Evolutionary conservation across 2,113 vertebrate genomes (phyloP).

Genomic region (Sapajus apella): DNA sequence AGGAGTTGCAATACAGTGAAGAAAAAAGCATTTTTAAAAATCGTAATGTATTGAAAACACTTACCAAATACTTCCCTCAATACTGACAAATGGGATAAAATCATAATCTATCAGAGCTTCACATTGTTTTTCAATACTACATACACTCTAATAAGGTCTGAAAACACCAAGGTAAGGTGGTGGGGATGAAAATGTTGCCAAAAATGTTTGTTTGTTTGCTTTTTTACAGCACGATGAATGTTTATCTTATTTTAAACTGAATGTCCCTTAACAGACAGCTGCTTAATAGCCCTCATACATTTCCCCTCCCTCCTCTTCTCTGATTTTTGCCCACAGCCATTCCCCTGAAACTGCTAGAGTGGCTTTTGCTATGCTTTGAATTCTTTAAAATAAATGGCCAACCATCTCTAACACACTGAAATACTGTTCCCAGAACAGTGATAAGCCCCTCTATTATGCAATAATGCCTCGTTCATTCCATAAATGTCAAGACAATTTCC

Average conservation of each 20-base stretch:
- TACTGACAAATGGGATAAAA: neutral
- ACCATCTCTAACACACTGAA: neutral
- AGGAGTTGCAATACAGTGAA: constrained; percentile 13
- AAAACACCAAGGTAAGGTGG: constrained; percentile 1
- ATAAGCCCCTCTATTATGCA: neutral
- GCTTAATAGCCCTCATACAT: neutral
- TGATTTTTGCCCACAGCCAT: neutral
- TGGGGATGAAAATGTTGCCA: neutral
- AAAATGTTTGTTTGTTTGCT: neutral
- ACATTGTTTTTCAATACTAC: neutral
- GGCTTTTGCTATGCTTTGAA: constrained; percentile 43
- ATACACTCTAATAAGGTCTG: neutral
- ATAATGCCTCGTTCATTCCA: neutral
- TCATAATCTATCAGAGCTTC: neutral
- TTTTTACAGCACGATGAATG: neutral
- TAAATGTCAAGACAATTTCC: constrained; percentile 36
- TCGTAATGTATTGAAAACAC: constrained; percentile 47
- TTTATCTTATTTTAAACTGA: constrained; percentile 1
- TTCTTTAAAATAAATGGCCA: constrained; percentile 47
- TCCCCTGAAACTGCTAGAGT: neutral
- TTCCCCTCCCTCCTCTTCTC: neutral
- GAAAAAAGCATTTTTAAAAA: constrained; percentile 24
- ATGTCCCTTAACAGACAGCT: neutral
- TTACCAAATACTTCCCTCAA: neutral
- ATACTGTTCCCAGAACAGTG: neutral